Percentiles rank a stretch among this genome's conserved stretches.
phyloP scores from a whole-genome alignment of 2,888 invertebrate species.

The Nymphalis c-album region DNA sequence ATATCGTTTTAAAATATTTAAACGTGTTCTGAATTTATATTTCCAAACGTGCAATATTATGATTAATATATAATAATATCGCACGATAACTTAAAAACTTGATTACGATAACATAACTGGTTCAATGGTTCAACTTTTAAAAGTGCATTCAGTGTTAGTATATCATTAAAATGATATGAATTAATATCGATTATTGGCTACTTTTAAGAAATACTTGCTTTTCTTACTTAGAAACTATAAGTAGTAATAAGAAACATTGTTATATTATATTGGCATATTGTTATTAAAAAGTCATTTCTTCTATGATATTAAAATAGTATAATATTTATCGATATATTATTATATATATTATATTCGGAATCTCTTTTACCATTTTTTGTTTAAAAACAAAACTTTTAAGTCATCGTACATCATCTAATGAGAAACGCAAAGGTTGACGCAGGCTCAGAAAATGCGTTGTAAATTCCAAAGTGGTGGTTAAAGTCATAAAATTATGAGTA shows the following conservation, averaged over 20 bases:
- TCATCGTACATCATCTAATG: conserved; percentile 19
- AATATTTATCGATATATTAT: neutral
- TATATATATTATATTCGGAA: neutral
- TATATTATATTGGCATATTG: no score
- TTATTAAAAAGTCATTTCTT: no score
- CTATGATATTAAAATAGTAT: neutral
- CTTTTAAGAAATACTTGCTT: no score
- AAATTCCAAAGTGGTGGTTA: conserved; percentile 12
- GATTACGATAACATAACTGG: no score
- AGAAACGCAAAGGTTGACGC: conserved; percentile 29
- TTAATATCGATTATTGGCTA: no score
- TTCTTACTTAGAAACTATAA: no score
- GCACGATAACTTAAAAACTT: no score
- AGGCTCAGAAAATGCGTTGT: conserved; percentile 21
- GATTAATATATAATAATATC: neutral
- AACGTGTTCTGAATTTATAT: neutral
- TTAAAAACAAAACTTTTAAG: conserved; percentile 1
- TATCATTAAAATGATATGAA: no score
- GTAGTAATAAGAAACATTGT: no score
- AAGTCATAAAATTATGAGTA: neutral
- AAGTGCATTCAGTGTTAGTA: no score
- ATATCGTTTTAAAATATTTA: neutral
- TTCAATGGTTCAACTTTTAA: no score
- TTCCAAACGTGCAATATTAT: neutral
- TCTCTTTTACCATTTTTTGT: neutral